Conservation (phyloP, 2,113 vertebrate species). For the Guaruba guarouba region DNA sequence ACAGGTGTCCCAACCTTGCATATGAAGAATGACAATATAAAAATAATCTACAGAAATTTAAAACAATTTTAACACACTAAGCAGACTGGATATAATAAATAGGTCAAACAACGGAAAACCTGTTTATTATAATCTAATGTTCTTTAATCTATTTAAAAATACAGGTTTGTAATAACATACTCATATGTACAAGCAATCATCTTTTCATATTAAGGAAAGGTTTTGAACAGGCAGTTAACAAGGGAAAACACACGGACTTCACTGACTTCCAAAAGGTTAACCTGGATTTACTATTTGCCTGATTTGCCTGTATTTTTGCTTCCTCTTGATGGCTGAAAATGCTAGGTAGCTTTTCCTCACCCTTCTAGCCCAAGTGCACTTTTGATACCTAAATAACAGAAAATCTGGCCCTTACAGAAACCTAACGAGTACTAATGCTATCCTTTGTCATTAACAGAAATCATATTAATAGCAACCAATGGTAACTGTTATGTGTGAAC, state of each 20-base stretch:
- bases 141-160: neutral
- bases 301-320: neutral
- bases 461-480: neutral
- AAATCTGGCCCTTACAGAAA: neutral
- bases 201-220: neutral
- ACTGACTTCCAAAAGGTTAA: neutral
- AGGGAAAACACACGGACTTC: neutral
- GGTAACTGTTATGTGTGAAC: neutral
- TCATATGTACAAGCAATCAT: neutral
- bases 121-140: neutral
- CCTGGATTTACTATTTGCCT: neutral
- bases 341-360: neutral
- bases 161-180: neutral
- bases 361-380: neutral
- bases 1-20: neutral
- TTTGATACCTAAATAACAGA: neutral
- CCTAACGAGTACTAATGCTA: neutral
- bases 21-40: neutral
- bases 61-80: neutral
- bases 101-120: neutral
- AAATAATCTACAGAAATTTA: neutral
- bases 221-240: neutral
- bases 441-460: neutral
- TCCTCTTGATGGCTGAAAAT: neutral
- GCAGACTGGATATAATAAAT: neutral